Percentiles rank a stretch among this genome's conserved stretches.
Conservation (phyloP, 30 jellyfish, hydroid and myxozoan genomes). For the Cassiopea xamachana region DNA sequence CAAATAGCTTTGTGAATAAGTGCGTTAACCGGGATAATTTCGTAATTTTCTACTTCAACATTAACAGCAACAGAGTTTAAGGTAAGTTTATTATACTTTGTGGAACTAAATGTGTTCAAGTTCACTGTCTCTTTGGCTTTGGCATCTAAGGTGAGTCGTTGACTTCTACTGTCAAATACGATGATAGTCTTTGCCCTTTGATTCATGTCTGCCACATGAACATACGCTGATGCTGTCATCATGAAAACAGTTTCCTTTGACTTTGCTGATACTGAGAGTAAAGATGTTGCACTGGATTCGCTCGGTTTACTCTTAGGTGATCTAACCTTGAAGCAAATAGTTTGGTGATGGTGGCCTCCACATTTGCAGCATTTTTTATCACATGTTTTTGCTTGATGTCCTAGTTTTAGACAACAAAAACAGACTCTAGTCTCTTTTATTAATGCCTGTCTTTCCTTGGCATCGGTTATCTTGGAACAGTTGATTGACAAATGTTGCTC, state of each 20-base stretch:
- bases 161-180: constrained; percentile 36
- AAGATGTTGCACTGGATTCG: too few relatives aligned
- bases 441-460: too few relatives aligned
- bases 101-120: constrained; percentile 31
- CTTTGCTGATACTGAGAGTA: constrained; percentile 8
- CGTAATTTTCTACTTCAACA: background rate
- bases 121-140: too few relatives aligned
- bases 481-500: background rate
- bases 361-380: background rate
- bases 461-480: too few relatives aligned
- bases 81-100: background rate
- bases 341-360: background rate
- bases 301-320: background rate
- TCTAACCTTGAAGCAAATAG: background rate
- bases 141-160: background rate
- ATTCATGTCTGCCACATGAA: background rate
- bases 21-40: background rate
- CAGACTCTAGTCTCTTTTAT: too few relatives aligned
- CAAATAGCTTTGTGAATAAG: background rate
- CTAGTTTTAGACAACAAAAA: background rate
- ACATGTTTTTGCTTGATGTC: constrained; percentile 8
- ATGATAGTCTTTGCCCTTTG: constrained; percentile 1
- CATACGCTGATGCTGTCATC: constrained; percentile 7
- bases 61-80: background rate
- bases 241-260: background rate